Evolutionary conservation across 1,140 invertebrate genomes (phyloP), one percentile per base, ranked within the genome.

Genomic region (Leptopilina clavipes): DNA sequence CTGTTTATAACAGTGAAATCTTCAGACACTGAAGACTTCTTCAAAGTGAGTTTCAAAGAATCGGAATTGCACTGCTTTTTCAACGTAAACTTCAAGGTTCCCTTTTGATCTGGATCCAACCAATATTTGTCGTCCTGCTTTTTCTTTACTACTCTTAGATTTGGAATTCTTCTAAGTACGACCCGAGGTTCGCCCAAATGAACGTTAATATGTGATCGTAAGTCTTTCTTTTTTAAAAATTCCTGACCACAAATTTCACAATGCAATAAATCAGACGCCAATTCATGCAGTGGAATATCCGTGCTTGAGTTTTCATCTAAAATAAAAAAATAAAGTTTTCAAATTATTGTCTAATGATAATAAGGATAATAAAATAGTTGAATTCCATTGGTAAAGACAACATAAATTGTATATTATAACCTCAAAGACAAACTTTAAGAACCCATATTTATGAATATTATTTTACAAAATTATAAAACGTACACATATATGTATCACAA

Each of bases 1-100:
- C 77, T 85, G 52, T 84, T 90, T 48, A 91, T 89, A 52, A 91
- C 89, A 0, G 85, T 85, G 71, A 91, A 91, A 70, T 87, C 85
- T 59, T 89, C 81, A 0, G 88, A 87, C 14, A 86, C 43, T 1
- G 87, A 86, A 6, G 88, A 89, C 59, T 90, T 90, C 72, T 88
- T 90, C 0, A 90, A 22, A 0, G 82, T 90, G 0, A 90, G 81
- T 65, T 90, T 90, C 1, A 90, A 59, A 6, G 86, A 82, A 54
- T 90, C 88, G 0, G 76, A 52, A 0, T 76, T 74, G 7, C 31
- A 85, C 18, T 89, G 87, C 44, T 88, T 90, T 37, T 89, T 91
- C 7, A 91, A 71, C 0, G 86, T 91, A 22, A 91, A 79, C 40
- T 89, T 90, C 9, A 91, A 73, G 1, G 84, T 83, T 5, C 89